Evolutionary conservation across 2,113 vertebrate genomes (phyloP).

Genomic region (Brachirus orientalis): DNA sequence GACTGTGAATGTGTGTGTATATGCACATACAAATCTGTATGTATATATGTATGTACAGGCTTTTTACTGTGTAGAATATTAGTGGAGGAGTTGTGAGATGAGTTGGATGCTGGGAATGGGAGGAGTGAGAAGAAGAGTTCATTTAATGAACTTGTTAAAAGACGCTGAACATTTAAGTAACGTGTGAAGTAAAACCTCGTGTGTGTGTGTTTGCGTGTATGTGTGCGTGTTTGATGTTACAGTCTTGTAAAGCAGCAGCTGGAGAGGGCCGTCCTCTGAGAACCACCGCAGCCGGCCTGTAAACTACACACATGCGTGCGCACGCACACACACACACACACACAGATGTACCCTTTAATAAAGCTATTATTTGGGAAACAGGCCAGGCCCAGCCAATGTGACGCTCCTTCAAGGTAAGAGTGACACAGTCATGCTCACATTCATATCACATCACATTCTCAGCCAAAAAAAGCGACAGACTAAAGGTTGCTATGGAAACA

Average conservation of each 20-base stretch:
- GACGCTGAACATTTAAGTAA: constrained; percentile 51
- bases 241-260: constrained; percentile 79
- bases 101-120: constrained; percentile 27
- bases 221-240: constrained; percentile 77
- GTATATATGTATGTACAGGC: background rate
- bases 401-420: constrained; percentile 44
- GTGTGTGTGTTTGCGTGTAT: constrained; percentile 32
- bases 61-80: background rate
- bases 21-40: background rate
- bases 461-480: constrained; percentile 18
- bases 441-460: constrained; percentile 34
- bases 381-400: constrained; percentile 58
- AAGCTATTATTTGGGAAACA: constrained; percentile 68
- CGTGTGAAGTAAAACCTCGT: constrained; percentile 61
- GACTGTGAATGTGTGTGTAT: background rate
- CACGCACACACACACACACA: constrained; percentile 29
- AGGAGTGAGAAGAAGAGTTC: constrained; percentile 54
- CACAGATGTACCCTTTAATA: constrained; percentile 71
- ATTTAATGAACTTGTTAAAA: constrained; percentile 71
- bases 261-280: constrained; percentile 74
- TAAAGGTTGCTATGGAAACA: constrained; percentile 6
- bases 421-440: constrained; percentile 56
- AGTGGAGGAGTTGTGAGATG: constrained; percentile 11
- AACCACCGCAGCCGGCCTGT: constrained; percentile 71
- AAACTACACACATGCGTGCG: constrained; percentile 60